Evolutionary conservation across 2,113 vertebrate genomes (phyloP).

Genomic region (Hippocampus zosterae): DNA sequence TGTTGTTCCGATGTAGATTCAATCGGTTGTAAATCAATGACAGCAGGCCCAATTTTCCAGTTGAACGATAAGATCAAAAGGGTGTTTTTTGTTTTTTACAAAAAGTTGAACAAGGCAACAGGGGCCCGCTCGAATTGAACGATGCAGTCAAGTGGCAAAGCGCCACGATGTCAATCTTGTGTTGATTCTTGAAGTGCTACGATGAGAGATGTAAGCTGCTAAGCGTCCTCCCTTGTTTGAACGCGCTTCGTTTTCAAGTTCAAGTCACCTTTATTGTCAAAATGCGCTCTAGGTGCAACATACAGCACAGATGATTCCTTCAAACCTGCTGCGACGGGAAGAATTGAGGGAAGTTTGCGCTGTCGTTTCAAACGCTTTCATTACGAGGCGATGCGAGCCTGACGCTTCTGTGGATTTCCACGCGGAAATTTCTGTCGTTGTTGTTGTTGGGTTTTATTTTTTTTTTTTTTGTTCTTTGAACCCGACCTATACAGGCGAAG

Average conservation of each 20-base stretch:
- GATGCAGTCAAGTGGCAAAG: background rate
- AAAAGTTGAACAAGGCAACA: no score
- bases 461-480: background rate
- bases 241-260: background rate
- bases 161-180: background rate
- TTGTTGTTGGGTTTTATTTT: background rate
- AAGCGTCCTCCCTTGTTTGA: constrained; percentile 5
- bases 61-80: background rate
- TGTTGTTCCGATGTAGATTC: background rate
- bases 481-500: background rate
- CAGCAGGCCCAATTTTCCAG: background rate
- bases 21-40: background rate
- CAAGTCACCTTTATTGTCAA: no score
- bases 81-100: no score
- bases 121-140: background rate
- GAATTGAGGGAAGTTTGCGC: constrained; percentile 64
- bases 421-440: background rate
- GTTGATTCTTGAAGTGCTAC: background rate
- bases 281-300: no score
- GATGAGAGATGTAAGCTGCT: background rate
- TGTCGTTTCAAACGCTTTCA: constrained; percentile 40
- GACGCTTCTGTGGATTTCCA: constrained; percentile 11
- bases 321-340: constrained; percentile 56
- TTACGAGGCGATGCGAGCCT: constrained; percentile 22
- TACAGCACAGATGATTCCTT: constrained; percentile 6